phyloP scores from a whole-genome alignment of 1,140 invertebrate species.

The Hetaerina americana region DNA sequence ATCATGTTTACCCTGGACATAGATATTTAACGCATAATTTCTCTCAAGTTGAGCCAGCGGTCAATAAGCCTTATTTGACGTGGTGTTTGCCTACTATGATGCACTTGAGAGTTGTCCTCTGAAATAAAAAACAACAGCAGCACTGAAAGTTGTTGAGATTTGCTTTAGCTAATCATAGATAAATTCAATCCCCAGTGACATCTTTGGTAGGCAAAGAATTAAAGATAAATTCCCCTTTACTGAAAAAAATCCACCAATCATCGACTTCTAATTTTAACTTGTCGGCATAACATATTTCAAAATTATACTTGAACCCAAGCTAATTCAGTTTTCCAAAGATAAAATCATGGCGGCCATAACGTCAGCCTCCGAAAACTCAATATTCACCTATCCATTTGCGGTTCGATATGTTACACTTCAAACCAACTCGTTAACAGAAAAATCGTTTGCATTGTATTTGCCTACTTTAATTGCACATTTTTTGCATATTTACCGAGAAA shows the following conservation, averaged over 20 bases:
- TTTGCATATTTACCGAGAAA: neutral
- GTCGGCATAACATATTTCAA: neutral
- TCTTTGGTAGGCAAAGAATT: neutral
- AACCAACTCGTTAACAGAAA: neutral
- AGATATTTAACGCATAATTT: constrained; percentile 8
- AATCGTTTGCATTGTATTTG: neutral
- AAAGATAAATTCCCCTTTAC: neutral
- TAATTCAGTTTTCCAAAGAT: neutral
- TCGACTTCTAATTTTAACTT: too few relatives aligned
- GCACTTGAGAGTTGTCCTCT: constrained; percentile 1
- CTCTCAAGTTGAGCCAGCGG: constrained; percentile 7
- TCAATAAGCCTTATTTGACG: constrained; percentile 1
- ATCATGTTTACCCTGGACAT: constrained; percentile 10
- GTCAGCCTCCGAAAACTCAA: neutral
- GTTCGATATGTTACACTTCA: neutral
- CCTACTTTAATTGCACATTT: neutral
- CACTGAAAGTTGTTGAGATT: constrained; percentile 6
- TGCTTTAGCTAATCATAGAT: neutral
- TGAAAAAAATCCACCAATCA: neutral
- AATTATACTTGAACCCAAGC: neutral
- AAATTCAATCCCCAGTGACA: neutral
- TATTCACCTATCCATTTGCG: neutral
- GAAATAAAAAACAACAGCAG: constrained; percentile 7
- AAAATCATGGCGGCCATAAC: neutral
- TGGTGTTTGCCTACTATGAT: constrained; percentile 8